A percentile compares a stretch with the other conserved stretches of the same genome.
These are phyloP conservation scores for Stylophora pistillata DNA, from an alignment of 64 coral and sea anemone genomes.

Conservation along the genomic window DNA sequence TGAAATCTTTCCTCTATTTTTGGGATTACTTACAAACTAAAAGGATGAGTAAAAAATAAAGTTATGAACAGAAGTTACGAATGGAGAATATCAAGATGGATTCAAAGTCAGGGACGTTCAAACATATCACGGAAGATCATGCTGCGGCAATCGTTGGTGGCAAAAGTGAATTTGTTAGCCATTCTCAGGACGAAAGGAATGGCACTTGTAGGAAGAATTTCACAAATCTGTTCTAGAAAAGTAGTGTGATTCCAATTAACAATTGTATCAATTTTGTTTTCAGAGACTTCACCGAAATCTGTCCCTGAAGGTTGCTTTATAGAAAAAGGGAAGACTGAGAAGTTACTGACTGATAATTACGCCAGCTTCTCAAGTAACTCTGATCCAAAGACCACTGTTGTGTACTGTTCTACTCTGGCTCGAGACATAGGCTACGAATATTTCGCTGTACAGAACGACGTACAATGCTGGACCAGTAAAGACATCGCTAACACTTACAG, in stretches of 20 bases:
- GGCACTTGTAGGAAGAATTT: neutral
- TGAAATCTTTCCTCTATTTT: no score
- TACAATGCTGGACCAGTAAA: neutral
- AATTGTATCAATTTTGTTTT: neutral
- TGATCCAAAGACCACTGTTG: neutral
- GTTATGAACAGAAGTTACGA: no score
- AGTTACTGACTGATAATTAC: neutral
- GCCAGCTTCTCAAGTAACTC: neutral
- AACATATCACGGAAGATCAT: no score
- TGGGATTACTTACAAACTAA: no score
- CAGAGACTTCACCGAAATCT: neutral
- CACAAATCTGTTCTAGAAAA: neutral
- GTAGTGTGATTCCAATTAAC: neutral
- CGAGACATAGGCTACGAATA: constrained; percentile 35
- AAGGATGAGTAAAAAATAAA: no score
- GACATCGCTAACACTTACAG: neutral
- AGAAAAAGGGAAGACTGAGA: neutral
- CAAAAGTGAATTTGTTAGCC: no score
- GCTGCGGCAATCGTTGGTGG: no score
- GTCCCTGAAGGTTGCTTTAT: neutral
- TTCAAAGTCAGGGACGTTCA: no score
- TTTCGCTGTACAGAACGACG: constrained; percentile 20
- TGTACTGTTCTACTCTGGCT: constrained; percentile 13
- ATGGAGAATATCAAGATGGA: no score
- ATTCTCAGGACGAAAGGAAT: no score